phyloP scores from a whole-genome alignment of 1,140 invertebrate species.

The Ostrea denselamellosa region DNA sequence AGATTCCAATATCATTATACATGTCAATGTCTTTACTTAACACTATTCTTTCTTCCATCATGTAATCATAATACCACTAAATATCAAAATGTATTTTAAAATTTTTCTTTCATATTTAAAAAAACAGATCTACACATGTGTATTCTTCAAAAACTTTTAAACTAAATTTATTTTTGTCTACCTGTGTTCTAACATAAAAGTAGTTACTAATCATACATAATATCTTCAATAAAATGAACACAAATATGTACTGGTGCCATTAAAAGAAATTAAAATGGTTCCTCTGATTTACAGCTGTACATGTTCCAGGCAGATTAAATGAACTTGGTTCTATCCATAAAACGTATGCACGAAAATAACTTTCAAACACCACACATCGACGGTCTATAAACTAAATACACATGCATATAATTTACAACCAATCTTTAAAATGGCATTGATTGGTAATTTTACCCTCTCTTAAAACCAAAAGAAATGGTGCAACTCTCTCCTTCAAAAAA shows the following conservation, averaged over 20 bases:
- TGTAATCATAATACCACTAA: too few species aligned
- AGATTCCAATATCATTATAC: too few species aligned
- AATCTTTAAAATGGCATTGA: not conserved
- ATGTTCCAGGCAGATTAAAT: not conserved
- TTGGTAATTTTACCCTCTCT: not conserved
- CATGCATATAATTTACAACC: not conserved
- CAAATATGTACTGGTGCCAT: not conserved
- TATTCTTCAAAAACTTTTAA: too few species aligned
- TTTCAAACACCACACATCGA: not conserved
- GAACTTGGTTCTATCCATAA: not conserved
- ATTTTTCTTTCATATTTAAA: too few species aligned
- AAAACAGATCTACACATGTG: too few species aligned
- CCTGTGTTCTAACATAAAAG: too few species aligned
- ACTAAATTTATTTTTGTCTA: too few species aligned
- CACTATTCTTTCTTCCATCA: too few species aligned
- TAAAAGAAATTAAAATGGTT: not conserved
- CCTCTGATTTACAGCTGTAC: not conserved
- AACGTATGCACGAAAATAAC: not conserved
- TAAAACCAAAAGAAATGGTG: not conserved
- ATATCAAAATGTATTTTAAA: too few species aligned
- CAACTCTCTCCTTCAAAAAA: too few species aligned
- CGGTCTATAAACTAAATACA: not conserved
- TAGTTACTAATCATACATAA: not conserved
- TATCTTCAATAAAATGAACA: slow-evolving; percentile 11
- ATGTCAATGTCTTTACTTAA: too few species aligned